These are phyloP conservation scores for Colistium nudipinnis DNA, from an alignment of 2,113 vertebrate species.

Conservation along the genomic window DNA sequence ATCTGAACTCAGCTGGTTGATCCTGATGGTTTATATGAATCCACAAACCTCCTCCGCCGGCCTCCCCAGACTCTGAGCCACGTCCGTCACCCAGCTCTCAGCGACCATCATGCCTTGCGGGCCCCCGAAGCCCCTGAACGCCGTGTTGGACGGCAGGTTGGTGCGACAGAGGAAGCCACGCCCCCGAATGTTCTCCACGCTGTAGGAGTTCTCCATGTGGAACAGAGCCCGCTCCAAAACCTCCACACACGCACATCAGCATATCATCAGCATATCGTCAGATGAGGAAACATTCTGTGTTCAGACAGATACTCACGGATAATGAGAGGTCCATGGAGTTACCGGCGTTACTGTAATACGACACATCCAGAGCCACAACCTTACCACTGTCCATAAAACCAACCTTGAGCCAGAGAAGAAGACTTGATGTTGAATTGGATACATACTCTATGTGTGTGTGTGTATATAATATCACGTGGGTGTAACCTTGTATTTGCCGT, in stretches of 20 bases:
- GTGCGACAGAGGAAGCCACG: conserved; percentile 89
- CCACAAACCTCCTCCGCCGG: conserved; percentile 86
- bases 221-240: conserved; percentile 90
- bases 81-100: conserved; percentile 90
- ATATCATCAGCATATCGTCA: neutral
- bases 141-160: conserved; percentile 94
- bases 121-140: conserved; percentile 95
- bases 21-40: neutral
- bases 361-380: conserved; percentile 88
- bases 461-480: too few species aligned
- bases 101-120: conserved; percentile 94
- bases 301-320: conserved; percentile 79
- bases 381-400: conserved; percentile 90
- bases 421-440: too few species aligned
- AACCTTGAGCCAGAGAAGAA: conserved; percentile 80
- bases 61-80: conserved; percentile 84
- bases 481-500: conserved; percentile 94
- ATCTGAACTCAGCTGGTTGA: neutral
- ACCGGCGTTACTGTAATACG: conserved; percentile 88
- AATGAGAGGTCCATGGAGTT: conserved; percentile 90
- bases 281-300: accelerated
- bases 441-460: too few species aligned
- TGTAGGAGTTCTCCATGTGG: conserved; percentile 95
- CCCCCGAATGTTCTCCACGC: conserved; percentile 87
- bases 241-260: conserved; percentile 61